phyloP scores from a whole-genome alignment of 2,113 vertebrate species.

The Tenrec ecaudatus region DNA sequence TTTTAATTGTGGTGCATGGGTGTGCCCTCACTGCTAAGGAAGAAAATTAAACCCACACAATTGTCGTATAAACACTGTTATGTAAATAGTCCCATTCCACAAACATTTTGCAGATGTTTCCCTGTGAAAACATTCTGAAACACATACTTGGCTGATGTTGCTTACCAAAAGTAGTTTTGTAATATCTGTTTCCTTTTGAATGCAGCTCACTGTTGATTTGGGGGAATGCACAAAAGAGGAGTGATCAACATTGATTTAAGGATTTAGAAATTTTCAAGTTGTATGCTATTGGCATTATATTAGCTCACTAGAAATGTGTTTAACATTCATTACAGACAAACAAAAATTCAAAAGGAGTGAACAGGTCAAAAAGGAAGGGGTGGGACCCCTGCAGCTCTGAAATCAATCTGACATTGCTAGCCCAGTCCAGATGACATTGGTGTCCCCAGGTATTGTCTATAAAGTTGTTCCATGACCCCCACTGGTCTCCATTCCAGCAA shows the following conservation, averaged over 20 bases:
- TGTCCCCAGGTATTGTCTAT: background rate
- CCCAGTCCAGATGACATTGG: background rate
- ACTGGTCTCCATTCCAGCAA: background rate
- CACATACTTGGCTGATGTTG: background rate
- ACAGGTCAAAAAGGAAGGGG: background rate
- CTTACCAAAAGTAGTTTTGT: slow-evolving; percentile 37
- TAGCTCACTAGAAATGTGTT: background rate
- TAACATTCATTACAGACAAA: slow-evolving; percentile 1
- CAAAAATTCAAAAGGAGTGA: slow-evolving; percentile 12
- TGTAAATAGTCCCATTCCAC: background rate
- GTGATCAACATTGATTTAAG: background rate
- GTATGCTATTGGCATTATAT: background rate
- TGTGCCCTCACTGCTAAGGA: slow-evolving; percentile 14
- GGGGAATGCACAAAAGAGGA: background rate
- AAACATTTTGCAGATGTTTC: slow-evolving; percentile 67
- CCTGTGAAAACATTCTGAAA: slow-evolving; percentile 55
- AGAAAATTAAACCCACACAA: slow-evolving; percentile 18
- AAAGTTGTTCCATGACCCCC: background rate
- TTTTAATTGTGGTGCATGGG: slow-evolving; percentile 55
- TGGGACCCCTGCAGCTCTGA: background rate
- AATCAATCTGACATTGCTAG: background rate
- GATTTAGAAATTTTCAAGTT: background rate
- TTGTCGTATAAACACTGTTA: slow-evolving; percentile 52
- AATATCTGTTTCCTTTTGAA: slow-evolving; percentile 31
- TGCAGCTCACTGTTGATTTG: slow-evolving; percentile 12